These are phyloP conservation scores for Chaenogobius annularis DNA, from an alignment of 2,113 vertebrate genomes.

Conservation along the genomic window DNA sequence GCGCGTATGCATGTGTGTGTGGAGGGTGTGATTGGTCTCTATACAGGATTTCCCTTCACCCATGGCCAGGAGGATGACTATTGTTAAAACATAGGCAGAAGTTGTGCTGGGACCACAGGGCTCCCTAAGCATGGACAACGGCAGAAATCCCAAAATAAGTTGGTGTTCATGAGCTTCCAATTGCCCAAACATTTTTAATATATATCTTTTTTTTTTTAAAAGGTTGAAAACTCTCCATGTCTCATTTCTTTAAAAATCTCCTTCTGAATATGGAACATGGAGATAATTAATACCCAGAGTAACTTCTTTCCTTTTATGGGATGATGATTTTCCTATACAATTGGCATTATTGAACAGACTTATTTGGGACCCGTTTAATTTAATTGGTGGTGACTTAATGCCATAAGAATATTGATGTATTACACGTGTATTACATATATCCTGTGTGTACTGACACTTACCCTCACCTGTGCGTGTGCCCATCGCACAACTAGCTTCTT, in stretches of 20 bases:
- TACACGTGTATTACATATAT: neutral
- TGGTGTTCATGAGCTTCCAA: slow-evolving; percentile 2
- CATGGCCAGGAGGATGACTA: slow-evolving; percentile 71
- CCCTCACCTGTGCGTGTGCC: slow-evolving; percentile 98
- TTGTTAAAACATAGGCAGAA: slow-evolving; percentile 74
- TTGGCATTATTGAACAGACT: too few species aligned
- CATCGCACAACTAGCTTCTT: slow-evolving; percentile 96
- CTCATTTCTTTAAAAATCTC: too few species aligned
- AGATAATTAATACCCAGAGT: too few species aligned
- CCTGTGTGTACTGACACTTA: slow-evolving; percentile 62
- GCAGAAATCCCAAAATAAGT: slow-evolving; percentile 14
- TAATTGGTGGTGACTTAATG: too few species aligned
- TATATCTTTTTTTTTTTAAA: too few species aligned
- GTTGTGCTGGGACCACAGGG: slow-evolving; percentile 43
- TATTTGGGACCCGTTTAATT: too few species aligned
- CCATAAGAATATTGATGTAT: too few species aligned
- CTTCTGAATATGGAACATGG: too few species aligned
- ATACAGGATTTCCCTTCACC: slow-evolving; percentile 82
- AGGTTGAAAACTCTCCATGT: too few species aligned
- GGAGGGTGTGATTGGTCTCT: slow-evolving; percentile 72
- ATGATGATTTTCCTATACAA: too few species aligned
- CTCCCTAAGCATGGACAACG: slow-evolving; percentile 28
- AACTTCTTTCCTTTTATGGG: neutral
- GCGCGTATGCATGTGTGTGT: slow-evolving; percentile 51
- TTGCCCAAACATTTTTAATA: neutral